Conservation (phyloP, 2,797 vertebrate species). For the Phalanger gymnotis region DNA sequence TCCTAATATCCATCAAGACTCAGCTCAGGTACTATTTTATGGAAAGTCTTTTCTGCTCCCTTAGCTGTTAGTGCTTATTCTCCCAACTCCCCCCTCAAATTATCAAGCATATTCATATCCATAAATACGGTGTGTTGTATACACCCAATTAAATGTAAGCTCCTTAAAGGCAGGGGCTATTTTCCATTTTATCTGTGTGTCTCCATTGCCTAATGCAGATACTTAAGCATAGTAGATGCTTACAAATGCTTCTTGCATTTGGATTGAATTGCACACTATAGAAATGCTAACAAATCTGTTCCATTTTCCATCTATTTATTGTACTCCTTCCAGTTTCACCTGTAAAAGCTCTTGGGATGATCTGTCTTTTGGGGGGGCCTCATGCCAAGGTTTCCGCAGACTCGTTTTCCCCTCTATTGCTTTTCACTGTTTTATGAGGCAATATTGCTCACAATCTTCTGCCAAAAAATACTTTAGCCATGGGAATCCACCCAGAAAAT, state of each 20-base stretch:
- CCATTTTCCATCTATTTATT: background rate
- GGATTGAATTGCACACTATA: background rate
- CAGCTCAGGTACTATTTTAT: background rate
- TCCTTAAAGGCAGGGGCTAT: background rate
- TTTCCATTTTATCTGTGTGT: background rate
- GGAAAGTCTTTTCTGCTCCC: background rate
- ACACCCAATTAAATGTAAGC: background rate
- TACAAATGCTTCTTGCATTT: background rate
- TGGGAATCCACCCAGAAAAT: background rate
- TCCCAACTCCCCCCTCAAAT: background rate
- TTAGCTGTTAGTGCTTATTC: background rate
- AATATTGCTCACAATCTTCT: background rate
- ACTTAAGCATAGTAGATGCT: background rate
- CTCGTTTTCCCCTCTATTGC: background rate
- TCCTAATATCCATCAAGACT: background rate
- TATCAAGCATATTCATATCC: background rate
- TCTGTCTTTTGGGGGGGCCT: background rate
- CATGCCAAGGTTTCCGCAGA: background rate
- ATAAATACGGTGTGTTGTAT: background rate
- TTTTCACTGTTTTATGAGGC: background rate
- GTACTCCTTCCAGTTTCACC: background rate
- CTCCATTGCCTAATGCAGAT: background rate
- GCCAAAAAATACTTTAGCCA: background rate
- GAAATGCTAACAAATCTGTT: background rate
- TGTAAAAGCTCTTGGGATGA: background rate